phyloP scores from a whole-genome alignment of 2,888 invertebrate genomes.

The Lithodes maja region DNA sequence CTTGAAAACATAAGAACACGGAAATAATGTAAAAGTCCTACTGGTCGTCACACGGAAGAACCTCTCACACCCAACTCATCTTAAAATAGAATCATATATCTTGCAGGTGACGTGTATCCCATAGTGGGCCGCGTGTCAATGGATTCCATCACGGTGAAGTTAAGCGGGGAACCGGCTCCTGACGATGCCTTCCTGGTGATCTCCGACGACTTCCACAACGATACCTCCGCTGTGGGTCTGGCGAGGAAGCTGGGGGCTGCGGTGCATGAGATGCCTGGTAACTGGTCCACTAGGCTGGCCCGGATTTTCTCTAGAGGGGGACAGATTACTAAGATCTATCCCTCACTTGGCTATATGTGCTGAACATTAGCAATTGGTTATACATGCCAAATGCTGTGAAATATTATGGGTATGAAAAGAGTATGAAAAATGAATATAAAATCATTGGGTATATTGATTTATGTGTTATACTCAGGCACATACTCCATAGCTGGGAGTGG shows the following conservation, averaged over 20 bases:
- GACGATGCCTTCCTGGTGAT: constrained; percentile 61
- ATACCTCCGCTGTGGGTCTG: constrained; percentile 62
- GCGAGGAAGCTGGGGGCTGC: constrained; percentile 50
- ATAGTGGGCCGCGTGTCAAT: constrained; percentile 66
- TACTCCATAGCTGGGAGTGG: no score
- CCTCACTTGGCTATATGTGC: constrained; percentile 48
- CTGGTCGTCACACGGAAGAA: no score
- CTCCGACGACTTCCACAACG: constrained; percentile 55
- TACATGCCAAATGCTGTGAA: no score
- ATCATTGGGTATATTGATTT: no score
- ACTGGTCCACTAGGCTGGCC: constrained; percentile 61
- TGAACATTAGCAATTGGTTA: background rate
- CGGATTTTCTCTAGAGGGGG: constrained; percentile 47
- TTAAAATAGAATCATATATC: no score
- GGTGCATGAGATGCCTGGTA: constrained; percentile 62
- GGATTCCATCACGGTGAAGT: constrained; percentile 64
- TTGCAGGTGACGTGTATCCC: constrained; percentile 61
- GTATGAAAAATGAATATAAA: no score
- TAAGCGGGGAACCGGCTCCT: constrained; percentile 52
- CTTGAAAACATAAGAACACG: no score
- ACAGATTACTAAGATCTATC: constrained; percentile 36
- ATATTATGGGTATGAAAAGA: no score
- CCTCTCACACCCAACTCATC: no score
- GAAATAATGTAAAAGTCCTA: no score
- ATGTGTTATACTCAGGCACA: no score